phyloP scores from a whole-genome alignment of 1,140 invertebrate genomes.

The Aleiodes sp. region DNA sequence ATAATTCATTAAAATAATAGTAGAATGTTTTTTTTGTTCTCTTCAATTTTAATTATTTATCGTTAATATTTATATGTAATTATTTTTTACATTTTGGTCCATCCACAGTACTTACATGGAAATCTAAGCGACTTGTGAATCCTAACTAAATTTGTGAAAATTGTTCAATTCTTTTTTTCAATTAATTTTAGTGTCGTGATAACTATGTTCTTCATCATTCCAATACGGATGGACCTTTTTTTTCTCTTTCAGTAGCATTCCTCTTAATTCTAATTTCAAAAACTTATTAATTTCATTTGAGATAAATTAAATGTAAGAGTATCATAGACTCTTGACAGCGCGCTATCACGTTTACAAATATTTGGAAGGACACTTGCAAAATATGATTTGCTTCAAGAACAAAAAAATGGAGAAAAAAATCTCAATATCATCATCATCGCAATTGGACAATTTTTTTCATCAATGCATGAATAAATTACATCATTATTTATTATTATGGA shows the following conservation, averaged over 20 bases:
- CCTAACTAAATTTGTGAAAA: background rate
- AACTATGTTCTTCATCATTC: background rate
- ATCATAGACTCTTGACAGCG: conserved; percentile 40
- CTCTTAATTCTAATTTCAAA: conserved; percentile 35
- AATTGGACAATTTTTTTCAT: conserved; percentile 12
- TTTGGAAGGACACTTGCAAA: conserved; percentile 58
- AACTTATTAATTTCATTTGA: conserved; percentile 34
- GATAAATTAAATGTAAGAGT: conserved; percentile 38
- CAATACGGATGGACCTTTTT: conserved; percentile 39
- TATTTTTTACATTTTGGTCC: conserved; percentile 37
- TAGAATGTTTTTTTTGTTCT: background rate
- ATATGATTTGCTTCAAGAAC: conserved; percentile 44
- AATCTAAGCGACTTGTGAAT: background rate
- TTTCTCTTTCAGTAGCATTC: conserved; percentile 13
- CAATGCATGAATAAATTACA: background rate
- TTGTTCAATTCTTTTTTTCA: too few relatives aligned
- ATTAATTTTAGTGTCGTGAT: background rate
- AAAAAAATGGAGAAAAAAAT: conserved; percentile 18
- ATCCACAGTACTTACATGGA: conserved; percentile 24
- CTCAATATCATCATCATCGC: conserved; percentile 4
- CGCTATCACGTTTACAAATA: conserved; percentile 42
- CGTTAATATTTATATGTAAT: conserved; percentile 30
- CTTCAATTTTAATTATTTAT: conserved; percentile 31
- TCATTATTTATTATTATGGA: background rate
- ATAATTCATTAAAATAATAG: conserved; percentile 40